A percentile compares a stretch with the other conserved stretches of the same genome.
Evolutionary conservation across 1,140 invertebrate species (phyloP).

Genomic region (Centruroides sculpturatus): DNA sequence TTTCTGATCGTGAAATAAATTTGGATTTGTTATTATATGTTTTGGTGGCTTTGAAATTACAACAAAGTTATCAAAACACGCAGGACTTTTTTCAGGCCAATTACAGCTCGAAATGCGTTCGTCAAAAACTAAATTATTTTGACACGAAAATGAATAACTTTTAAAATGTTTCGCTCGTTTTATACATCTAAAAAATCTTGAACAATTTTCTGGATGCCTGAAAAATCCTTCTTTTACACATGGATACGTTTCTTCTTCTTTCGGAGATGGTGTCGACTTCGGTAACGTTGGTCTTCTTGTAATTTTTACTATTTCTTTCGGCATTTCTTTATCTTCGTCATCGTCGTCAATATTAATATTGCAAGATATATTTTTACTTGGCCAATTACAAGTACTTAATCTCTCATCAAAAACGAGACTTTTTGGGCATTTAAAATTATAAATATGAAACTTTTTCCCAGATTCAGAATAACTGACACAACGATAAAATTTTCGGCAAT

Average conservation of each 20-base stretch:
- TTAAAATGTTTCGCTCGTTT: slow-evolving; percentile 24
- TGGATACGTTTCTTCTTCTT: not conserved
- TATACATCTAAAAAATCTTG: slow-evolving; percentile 19
- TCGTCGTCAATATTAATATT: slow-evolving; percentile 38
- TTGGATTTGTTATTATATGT: too few relatives aligned
- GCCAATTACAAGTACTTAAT: slow-evolving; percentile 21
- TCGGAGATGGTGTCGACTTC: not conserved
- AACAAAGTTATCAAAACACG: slow-evolving; percentile 3
- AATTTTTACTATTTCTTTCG: not conserved
- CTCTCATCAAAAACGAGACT: slow-evolving; percentile 29
- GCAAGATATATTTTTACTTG: slow-evolving; percentile 11
- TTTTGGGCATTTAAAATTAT: slow-evolving; percentile 37
- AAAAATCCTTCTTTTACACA: slow-evolving; percentile 15
- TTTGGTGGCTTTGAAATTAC: too few relatives aligned
- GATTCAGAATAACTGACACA: slow-evolving; percentile 6
- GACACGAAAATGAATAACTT: slow-evolving; percentile 18
- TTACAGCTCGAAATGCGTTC: slow-evolving; percentile 12
- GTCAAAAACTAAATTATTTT: slow-evolving; percentile 28
- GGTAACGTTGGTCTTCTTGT: too few relatives aligned
- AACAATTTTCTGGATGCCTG: slow-evolving; percentile 16
- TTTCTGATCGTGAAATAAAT: too few relatives aligned
- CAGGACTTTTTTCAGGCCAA: slow-evolving; percentile 1
- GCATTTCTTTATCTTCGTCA: slow-evolving; percentile 32
- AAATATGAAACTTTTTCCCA: slow-evolving; percentile 4
- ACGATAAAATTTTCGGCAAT: slow-evolving; percentile 13